These are phyloP conservation scores for Orientallactaga bullata DNA, from an alignment of 2,113 vertebrate species.

Conservation along the genomic window DNA sequence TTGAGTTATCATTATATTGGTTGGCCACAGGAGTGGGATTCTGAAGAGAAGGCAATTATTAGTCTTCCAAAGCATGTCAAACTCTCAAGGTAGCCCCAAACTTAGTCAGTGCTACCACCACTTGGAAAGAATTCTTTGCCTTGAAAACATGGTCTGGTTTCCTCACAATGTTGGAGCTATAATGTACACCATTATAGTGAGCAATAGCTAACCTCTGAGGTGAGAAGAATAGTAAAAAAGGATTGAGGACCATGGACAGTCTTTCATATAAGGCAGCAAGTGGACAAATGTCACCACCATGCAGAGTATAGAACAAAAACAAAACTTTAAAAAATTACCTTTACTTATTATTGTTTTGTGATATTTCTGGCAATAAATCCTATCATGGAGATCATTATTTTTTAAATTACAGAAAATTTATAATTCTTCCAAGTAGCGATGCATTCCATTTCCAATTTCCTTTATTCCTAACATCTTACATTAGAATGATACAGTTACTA, in stretches of 20 bases:
- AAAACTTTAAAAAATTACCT: not conserved
- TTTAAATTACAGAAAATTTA: not conserved
- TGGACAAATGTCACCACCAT: not conserved
- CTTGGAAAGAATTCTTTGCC: not conserved
- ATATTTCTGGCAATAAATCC: not conserved
- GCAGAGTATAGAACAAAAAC: not conserved
- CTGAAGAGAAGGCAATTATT: not conserved
- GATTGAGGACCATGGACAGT: not conserved
- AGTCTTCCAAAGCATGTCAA: not conserved
- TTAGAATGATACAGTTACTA: not conserved
- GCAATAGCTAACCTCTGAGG: not conserved
- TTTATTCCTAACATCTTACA: not conserved
- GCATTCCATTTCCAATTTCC: not conserved
- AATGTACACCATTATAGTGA: too few species aligned
- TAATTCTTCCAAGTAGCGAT: not conserved
- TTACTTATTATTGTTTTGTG: not conserved
- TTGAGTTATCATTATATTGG: not conserved
- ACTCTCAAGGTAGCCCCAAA: not conserved
- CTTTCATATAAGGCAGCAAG: not conserved
- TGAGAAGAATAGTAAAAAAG: not conserved
- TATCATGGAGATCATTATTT: not conserved
- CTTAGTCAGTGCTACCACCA: too few species aligned
- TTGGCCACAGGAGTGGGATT: not conserved
- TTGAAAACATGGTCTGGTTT: not conserved
- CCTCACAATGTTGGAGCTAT: too few species aligned